phyloP scores from a whole-genome alignment of 2,797 vertebrate genomes.

The Pristis pectinata region DNA sequence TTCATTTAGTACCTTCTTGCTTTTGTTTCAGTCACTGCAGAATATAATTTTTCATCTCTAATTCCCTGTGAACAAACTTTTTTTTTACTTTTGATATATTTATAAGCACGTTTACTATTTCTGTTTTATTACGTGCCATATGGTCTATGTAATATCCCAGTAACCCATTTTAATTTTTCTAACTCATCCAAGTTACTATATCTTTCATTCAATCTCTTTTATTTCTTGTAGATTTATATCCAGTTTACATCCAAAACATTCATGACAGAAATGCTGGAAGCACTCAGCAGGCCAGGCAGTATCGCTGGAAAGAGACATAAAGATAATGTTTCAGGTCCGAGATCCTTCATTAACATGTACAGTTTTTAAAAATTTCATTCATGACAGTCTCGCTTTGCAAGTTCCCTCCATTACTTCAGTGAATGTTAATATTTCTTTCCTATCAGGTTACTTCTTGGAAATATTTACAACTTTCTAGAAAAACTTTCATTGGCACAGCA shows the following conservation, averaged over 20 bases:
- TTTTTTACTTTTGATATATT: background rate
- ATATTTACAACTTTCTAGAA: background rate
- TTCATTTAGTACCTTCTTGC: background rate
- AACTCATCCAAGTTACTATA: background rate
- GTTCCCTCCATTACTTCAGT: background rate
- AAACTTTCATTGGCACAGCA: background rate
- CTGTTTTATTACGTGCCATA: background rate
- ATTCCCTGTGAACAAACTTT: background rate
- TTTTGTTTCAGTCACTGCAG: background rate
- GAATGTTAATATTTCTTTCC: background rate
- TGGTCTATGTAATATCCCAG: background rate
- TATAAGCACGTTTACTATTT: background rate
- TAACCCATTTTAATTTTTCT: background rate
- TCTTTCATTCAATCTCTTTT: background rate
- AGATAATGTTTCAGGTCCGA: too few relatives aligned
- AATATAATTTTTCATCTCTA: background rate
- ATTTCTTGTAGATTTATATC: background rate
- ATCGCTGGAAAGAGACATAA: too few relatives aligned
- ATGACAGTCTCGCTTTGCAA: background rate
- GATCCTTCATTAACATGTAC: too few relatives aligned
- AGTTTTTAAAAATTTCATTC: too few relatives aligned
- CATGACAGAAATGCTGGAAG: too few relatives aligned
- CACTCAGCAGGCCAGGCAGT: too few relatives aligned
- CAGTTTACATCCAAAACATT: background rate
- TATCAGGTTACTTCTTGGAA: background rate